These are phyloP conservation scores for Lethenteron reissneri DNA, from an alignment of 2,113 vertebrate genomes.

Conservation along the genomic window DNA sequence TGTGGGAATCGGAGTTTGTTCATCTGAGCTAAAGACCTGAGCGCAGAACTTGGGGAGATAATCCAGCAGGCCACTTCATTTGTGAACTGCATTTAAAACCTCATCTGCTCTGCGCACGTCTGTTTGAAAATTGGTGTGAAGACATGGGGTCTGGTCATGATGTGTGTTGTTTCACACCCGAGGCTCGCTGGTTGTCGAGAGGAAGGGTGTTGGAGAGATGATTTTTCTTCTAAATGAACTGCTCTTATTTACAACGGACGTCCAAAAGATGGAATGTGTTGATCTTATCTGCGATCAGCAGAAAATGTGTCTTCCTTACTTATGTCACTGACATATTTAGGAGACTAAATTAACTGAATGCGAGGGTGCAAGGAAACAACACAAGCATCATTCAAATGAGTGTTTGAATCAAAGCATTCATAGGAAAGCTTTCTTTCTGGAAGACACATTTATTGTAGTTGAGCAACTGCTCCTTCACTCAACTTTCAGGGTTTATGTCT, in stretches of 20 bases:
- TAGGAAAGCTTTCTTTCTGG: constrained; percentile 5
- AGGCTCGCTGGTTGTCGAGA: neutral
- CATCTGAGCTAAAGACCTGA: too few relatives aligned
- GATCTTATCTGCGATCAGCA: neutral
- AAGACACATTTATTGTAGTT: constrained; percentile 1
- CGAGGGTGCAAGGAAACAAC: constrained; percentile 1
- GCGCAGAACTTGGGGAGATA: too few relatives aligned
- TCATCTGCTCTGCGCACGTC: too few relatives aligned
- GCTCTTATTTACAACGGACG: neutral
- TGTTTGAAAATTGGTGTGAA: too few relatives aligned
- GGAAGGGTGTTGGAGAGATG: neutral
- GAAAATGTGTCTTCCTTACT: neutral
- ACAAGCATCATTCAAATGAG: neutral
- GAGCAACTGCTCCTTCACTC: neutral
- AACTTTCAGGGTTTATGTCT: neutral
- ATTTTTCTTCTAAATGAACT: neutral
- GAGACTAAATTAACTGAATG: constrained; percentile 1
- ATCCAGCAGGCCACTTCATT: too few relatives aligned
- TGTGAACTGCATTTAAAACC: too few relatives aligned
- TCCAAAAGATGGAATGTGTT: neutral
- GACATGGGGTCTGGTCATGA: too few relatives aligned
- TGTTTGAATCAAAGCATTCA: constrained; percentile 3
- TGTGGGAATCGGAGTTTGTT: too few relatives aligned
- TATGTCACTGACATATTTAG: constrained; percentile 2
- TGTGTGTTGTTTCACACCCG: neutral